These are phyloP conservation scores for Streblospio benedicti DNA, from an alignment of 1,140 invertebrate species.

Conservation along the genomic window DNA sequence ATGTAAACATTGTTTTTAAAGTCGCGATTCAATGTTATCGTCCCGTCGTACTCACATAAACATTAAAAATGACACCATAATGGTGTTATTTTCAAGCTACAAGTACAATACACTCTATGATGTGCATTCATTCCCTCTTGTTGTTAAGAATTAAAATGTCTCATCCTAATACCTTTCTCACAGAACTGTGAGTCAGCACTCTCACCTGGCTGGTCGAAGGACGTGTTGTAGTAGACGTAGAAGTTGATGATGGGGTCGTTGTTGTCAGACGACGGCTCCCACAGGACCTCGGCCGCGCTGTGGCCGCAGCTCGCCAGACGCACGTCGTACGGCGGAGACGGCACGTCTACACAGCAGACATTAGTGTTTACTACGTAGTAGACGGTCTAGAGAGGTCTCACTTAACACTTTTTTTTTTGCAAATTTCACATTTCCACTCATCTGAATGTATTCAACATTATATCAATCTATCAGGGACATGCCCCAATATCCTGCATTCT, in stretches of 20 bases:
- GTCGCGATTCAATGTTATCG: neutral
- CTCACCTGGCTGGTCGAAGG: constrained; percentile 73
- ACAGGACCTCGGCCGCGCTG: constrained; percentile 60
- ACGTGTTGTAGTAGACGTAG: constrained; percentile 87
- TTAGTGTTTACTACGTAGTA: too few species aligned
- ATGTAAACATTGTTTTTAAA: neutral
- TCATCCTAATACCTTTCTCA: constrained; percentile 16
- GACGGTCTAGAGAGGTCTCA: too few species aligned
- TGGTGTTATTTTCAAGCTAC: neutral
- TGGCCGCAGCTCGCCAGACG: neutral
- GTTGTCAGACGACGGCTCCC: constrained; percentile 85
- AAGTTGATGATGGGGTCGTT: constrained; percentile 80
- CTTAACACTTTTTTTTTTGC: too few species aligned
- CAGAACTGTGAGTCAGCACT: too few species aligned
- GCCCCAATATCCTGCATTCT: too few species aligned
- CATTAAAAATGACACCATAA: neutral
- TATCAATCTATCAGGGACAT: too few species aligned
- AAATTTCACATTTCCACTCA: too few species aligned
- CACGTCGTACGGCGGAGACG: neutral
- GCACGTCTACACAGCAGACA: constrained; percentile 1
- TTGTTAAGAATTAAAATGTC: too few species aligned
- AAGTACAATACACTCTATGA: neutral
- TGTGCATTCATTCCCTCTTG: too few species aligned
- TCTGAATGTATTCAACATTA: too few species aligned
- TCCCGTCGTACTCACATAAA: neutral